A percentile compares a stretch with the other conserved stretches of the same genome.
These are phyloP conservation scores for Pelecanoides urinatrix DNA, from an alignment of 2,113 vertebrate genomes.

Conservation along the genomic window DNA sequence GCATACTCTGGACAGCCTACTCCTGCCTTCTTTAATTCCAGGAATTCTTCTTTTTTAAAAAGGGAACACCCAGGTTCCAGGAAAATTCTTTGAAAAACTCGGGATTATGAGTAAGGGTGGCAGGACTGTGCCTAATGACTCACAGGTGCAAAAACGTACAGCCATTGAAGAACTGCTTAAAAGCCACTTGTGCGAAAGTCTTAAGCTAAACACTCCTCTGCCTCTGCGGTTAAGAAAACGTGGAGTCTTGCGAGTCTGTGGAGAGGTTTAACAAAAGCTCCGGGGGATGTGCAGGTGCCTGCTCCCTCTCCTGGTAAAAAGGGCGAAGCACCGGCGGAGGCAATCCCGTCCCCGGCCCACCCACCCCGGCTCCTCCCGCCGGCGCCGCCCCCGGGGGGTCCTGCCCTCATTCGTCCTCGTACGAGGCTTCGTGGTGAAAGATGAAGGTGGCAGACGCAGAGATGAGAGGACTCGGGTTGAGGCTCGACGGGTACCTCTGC, in stretches of 20 bases:
- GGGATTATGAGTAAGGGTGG: not conserved
- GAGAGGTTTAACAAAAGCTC: not conserved
- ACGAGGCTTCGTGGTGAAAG: fast-evolving
- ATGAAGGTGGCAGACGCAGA: not conserved
- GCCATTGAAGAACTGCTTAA: not conserved
- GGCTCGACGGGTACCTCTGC: fast-evolving
- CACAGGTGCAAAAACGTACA: not conserved
- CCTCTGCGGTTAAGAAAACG: not conserved
- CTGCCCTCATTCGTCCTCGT: too few species aligned
- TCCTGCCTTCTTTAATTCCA: not conserved
- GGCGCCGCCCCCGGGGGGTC: not conserved
- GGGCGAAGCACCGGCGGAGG: not conserved
- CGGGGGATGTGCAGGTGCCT: not conserved
- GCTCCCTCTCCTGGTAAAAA: slow-evolving; percentile 41
- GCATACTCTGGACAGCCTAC: not conserved
- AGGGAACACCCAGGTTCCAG: not conserved
- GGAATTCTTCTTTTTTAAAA: not conserved
- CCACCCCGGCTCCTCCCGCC: not conserved
- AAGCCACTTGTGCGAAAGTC: not conserved
- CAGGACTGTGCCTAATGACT: not conserved
- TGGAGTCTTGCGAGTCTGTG: not conserved
- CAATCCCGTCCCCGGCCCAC: not conserved
- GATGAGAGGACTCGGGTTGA: fast-evolving
- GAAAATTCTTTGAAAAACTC: not conserved
- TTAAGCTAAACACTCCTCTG: not conserved